Percentiles rank a stretch among this genome's conserved stretches.
Evolutionary conservation across 2,888 invertebrate species (phyloP).

Genomic region (Mamestra brassicae): DNA sequence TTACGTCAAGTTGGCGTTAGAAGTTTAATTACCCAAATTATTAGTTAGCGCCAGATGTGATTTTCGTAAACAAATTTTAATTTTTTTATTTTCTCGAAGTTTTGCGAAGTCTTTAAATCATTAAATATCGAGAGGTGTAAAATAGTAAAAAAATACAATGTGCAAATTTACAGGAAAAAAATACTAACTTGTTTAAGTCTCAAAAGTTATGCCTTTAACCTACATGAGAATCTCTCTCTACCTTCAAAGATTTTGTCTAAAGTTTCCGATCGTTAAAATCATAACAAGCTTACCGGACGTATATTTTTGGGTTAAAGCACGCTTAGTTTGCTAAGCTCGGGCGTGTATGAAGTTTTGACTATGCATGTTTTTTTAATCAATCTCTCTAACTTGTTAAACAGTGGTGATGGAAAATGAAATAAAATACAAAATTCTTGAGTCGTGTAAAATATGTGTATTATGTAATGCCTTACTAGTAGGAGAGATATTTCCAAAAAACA

Average conservation of each 20-base stretch:
- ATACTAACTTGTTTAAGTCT: no score
- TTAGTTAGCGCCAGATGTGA: conserved; percentile 1
- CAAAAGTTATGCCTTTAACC: no score
- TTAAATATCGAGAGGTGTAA: no score
- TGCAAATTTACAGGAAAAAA: not conserved
- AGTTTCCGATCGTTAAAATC: conserved; percentile 15
- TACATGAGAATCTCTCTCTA: no score
- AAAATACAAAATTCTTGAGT: not conserved
- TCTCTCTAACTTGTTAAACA: not conserved
- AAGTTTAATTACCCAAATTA: conserved; percentile 36
- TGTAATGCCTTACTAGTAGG: no score
- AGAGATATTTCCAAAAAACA: not conserved
- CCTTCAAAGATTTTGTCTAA: not conserved
- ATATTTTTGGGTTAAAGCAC: conserved; percentile 6
- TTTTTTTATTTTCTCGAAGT: not conserved
- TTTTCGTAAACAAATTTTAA: not conserved
- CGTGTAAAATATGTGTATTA: not conserved
- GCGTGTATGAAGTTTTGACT: not conserved
- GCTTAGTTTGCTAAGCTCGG: conserved; percentile 7
- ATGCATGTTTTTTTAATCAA: conserved; percentile 6
- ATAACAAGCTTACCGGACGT: not conserved
- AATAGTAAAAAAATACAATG: not conserved
- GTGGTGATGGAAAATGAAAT: conserved; percentile 3
- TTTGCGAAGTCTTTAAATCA: no score
- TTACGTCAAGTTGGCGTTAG: conserved; percentile 15